Evolutionary conservation across 2,888 invertebrate genomes (phyloP).

Genomic region (Macaria liturata): DNA sequence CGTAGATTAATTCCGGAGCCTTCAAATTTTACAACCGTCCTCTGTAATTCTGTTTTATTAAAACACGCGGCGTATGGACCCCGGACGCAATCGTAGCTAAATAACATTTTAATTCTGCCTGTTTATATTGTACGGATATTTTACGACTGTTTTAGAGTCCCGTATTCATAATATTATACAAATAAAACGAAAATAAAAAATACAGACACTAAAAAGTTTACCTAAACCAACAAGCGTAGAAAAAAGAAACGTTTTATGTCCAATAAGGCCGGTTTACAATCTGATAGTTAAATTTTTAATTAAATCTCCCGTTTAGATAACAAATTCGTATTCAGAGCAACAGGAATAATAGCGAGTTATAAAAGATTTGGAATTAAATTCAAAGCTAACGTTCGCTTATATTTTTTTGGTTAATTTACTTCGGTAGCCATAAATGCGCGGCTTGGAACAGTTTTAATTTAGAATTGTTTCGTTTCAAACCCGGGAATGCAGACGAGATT

Average conservation of each 20-base stretch:
- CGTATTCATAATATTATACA: constrained; percentile 19
- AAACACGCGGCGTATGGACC: constrained; percentile 68
- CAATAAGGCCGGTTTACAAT: constrained; percentile 45
- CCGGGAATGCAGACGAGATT: constrained; percentile 27
- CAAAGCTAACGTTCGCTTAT: constrained; percentile 41
- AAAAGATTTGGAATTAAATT: constrained; percentile 20
- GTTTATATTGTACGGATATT: constrained; percentile 51
- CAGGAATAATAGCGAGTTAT: constrained; percentile 12
- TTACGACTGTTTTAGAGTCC: constrained; percentile 52
- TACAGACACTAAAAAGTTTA: constrained; percentile 1
- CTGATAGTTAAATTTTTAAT: constrained; percentile 66
- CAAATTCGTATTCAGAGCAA: constrained; percentile 12
- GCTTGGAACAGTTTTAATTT: constrained; percentile 40
- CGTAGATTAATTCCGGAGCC: constrained; percentile 66
- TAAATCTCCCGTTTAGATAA: constrained; percentile 60
- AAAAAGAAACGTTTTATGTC: constrained; percentile 46
- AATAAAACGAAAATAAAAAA: constrained; percentile 7
- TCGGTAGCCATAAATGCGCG: constrained; percentile 42
- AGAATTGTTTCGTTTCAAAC: constrained; percentile 42
- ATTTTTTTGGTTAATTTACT: constrained; percentile 49
- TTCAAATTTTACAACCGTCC: constrained; percentile 74
- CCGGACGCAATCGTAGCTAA: constrained; percentile 51
- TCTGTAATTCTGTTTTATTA: constrained; percentile 74
- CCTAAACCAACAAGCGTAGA: constrained; percentile 13
- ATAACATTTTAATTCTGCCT: constrained; percentile 65